Evolutionary conservation across 2,888 invertebrate species (phyloP), one percentile per base, ranked within the genome.

Genomic region (Salticus scenicus): DNA sequence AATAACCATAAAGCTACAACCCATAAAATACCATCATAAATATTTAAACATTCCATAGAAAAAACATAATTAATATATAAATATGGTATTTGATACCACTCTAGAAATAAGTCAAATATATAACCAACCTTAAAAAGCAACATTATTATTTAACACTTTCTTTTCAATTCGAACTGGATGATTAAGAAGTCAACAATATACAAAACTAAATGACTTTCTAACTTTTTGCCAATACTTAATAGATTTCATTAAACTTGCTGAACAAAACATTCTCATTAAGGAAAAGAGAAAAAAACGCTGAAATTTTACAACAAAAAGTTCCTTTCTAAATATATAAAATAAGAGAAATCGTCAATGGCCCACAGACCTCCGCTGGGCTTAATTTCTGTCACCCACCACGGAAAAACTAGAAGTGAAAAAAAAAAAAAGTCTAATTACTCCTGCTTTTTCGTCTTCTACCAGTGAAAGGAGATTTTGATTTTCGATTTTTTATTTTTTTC

Each of bases 341-440:
- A 24, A 57, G 57, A 57, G 57, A 24, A 20, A 57, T 57, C 2
- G 20, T 57, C 57, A 24, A 20, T 4, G 57, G 57, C 17, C 57
- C 57, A 57, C 12, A 7, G 24, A 24, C 7, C 10, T 47, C 42
- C 42, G 17, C 42, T 47, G 42, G 57, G 83, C 83, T 83, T 83
- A 83, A 83, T 83, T 83, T 83, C 83, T 83, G 72, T 76, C 83
- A 71, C 83, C 71, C 57, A 70, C 77, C 20, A 14, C 27, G 24
- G 20, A 20, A 33, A 33, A 24, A 20, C n/a, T 20, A 24, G 24
- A 63, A 63, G 28, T 27, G 24, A 27, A 33, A 20, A n/a, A 33
- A 67, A 31, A 72, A 77, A 70, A 76, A 83, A 72, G 66, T 72
- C 76, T 83, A 83, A 83, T 83, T 83, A 83, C 76, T 82, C 77